Percentiles rank a stretch among this genome's conserved stretches.
phyloP scores from a whole-genome alignment of 2,113 vertebrate genomes.

The Charadrius vociferus region DNA sequence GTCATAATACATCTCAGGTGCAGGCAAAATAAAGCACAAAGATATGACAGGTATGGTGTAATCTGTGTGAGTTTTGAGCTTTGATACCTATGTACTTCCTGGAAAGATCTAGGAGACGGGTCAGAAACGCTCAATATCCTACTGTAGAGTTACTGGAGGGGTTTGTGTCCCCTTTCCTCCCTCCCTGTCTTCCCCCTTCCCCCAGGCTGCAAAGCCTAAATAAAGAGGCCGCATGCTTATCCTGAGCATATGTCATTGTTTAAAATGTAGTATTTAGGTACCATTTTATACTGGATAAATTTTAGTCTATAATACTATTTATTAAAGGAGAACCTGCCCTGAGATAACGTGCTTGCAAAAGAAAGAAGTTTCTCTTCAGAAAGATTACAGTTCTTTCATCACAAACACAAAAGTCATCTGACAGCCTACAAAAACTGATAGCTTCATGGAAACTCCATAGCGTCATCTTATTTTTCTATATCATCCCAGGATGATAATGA shows the following conservation, averaged over 20 bases:
- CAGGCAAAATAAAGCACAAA: neutral
- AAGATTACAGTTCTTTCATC: neutral
- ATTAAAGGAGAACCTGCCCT: neutral
- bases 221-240: neutral
- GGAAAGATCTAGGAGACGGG: neutral
- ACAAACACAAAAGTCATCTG: neutral
- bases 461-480: neutral
- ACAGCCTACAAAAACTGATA: neutral
- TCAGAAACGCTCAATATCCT: neutral
- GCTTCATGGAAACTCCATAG: neutral
- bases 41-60: neutral
- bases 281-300: neutral
- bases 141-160: neutral
- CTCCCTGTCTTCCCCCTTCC: too few relatives aligned
- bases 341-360: neutral
- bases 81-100: neutral
- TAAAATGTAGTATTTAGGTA: neutral
- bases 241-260: neutral
- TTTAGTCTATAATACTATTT: neutral
- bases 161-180: rapidly evolving
- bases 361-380: neutral
- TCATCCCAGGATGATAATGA: neutral
- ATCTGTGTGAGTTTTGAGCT: neutral
- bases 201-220: neutral
- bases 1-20: neutral